Evolutionary conservation across 1,140 invertebrate species (phyloP), one percentile per base, ranked within the genome.

Genomic region (Heliconius himera): DNA sequence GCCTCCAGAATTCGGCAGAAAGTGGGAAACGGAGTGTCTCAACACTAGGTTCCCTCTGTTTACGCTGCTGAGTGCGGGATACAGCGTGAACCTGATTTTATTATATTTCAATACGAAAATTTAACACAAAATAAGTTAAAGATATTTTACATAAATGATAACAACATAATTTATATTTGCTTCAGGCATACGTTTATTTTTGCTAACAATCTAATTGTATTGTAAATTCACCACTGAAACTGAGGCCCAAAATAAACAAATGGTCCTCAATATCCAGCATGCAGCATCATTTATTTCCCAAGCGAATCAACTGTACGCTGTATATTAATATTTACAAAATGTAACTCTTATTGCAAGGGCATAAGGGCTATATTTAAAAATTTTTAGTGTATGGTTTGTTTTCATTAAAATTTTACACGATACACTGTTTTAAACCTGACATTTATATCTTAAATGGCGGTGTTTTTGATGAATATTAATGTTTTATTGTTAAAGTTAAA

Each of bases 221-320:
- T 66, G 74, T 79, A 82, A 85, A 88, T 80, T 84, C 84, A 78
- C 80, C 75, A 82, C 84, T 78, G 81, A 76, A 82, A 81, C 66
- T 76, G 73, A 75, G 81, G 78, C 74, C 81, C 79, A 88, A 90
- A 88, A 90, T 83, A 90, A 91, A 91, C 88, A 91, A 89, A 86
- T 86, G 83, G 83, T 83, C 79, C 81, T 70, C 76, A 79, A 78
- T 79, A 79, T 71, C 73, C 77, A 80, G 73, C 82, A 70, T 79
- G 60, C 54, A 70, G 76, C 74, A 49, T 80, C 76, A 56, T 76
- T 78, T 84, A 82, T 80, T 87, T 83, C 84, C 85, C 56, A 46
- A 77, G 36, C 82, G 71, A 74, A 78, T 74, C 73, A 70, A 78
- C 76, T 73, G 71, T 66, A 41, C 56, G 9, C 60, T 73, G 33